Percentiles rank a stretch among this genome's conserved stretches.
phyloP scores from a whole-genome alignment of 1,140 invertebrate species.

The Onthophagus taurus region DNA sequence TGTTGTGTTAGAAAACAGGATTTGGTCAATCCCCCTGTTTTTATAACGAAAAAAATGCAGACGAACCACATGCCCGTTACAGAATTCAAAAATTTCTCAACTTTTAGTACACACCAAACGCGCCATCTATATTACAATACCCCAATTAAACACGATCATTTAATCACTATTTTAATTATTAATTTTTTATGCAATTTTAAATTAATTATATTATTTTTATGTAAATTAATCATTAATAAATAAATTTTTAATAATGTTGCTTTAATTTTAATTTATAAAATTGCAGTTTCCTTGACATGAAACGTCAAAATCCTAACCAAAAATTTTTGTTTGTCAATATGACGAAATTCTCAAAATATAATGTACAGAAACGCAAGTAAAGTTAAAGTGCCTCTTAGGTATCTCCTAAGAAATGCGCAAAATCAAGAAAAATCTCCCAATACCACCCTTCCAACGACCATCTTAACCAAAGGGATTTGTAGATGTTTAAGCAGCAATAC shows the following conservation, averaged over 20 bases:
- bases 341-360: slow-evolving; percentile 1
- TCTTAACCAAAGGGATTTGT: not conserved
- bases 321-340: slow-evolving; percentile 6
- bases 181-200: not conserved
- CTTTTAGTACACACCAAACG: not conserved
- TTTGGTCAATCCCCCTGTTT: slow-evolving; percentile 8
- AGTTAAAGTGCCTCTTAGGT: slow-evolving; percentile 2
- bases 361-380: slow-evolving; percentile 7
- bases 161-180: not conserved
- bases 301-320: slow-evolving; percentile 2
- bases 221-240: not conserved
- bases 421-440: not conserved
- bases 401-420: slow-evolving; percentile 7
- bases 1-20: slow-evolving; percentile 11
- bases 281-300: not conserved
- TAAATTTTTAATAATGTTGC: not conserved
- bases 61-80: not conserved
- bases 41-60: slow-evolving; percentile 7
- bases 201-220: not conserved
- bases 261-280: not conserved
- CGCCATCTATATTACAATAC: not conserved
- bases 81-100: slow-evolving; percentile 1
- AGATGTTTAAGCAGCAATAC: slow-evolving; percentile 3
- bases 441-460: not conserved
- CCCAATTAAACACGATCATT: not conserved